These are phyloP conservation scores for Rhagologus leucostigma DNA, from an alignment of 2,113 vertebrate species.

Conservation along the genomic window DNA sequence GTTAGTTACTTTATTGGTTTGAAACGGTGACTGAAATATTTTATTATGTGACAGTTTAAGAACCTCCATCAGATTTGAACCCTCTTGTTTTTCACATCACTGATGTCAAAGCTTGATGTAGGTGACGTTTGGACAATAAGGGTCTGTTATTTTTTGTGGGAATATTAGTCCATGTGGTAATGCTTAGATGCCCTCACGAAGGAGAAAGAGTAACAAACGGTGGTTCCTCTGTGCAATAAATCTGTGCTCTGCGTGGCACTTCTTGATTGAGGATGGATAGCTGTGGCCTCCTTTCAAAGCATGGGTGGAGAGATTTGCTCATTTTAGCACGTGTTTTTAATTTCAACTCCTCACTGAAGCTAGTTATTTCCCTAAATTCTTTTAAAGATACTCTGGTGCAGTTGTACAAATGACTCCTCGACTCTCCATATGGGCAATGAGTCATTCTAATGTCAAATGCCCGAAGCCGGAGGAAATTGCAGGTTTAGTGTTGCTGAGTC, in stretches of 20 bases:
- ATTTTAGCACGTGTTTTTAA: background rate
- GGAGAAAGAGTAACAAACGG: background rate
- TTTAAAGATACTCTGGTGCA: background rate
- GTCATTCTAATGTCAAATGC: constrained; percentile 36
- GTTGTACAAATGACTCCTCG: background rate
- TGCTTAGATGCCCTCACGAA: background rate
- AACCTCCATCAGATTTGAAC: background rate
- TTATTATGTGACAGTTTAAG: background rate
- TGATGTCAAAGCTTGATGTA: background rate
- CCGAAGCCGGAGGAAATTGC: background rate
- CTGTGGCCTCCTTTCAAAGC: background rate
- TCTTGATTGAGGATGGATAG: background rate
- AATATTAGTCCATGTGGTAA: background rate
- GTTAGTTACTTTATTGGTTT: background rate
- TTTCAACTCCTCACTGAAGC: background rate
- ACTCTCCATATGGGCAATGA: background rate
- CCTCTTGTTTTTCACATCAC: background rate
- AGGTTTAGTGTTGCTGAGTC: constrained; percentile 26
- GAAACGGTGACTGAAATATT: background rate
- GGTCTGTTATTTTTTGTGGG: background rate
- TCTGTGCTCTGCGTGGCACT: background rate
- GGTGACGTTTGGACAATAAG: background rate
- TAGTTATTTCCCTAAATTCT: background rate
- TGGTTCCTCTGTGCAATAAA: background rate
- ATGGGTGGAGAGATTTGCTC: background rate